Evolutionary conservation across 2,113 vertebrate species (phyloP), one percentile per base, ranked within the genome.

Genomic region (Acanthochromis polyacanthus): DNA sequence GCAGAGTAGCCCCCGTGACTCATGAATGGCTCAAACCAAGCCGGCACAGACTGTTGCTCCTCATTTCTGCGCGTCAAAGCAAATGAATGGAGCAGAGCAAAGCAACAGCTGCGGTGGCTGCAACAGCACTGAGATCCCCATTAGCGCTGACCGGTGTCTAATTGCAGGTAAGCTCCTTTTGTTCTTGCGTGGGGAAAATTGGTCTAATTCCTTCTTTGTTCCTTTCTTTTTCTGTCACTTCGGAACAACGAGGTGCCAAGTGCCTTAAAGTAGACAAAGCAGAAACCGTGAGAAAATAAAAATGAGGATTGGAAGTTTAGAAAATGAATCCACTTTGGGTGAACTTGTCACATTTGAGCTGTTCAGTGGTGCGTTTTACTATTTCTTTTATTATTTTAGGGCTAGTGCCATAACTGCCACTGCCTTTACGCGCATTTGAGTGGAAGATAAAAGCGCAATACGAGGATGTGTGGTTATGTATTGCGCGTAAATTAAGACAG

Each of bases 81-180:
- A 17, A 38, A 76, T 71, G 76, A 72, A 83, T 83, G 73, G 71
- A 68, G 74, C 36, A 17, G 52, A 50, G 6, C 25, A 71, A 80
- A 84, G 78, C 75, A 78, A 75, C 78, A 81, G 79, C 85, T 68
- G 81, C 86, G 69, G 71, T 22, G 45, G 32, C 78, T 68, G 81
- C 79, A 45, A 55, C 0, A 30, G 25, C 81, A 19, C 8, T 32
- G 59, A 60, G 9, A 51, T 45, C 62, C 40, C 22, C 32, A 23
- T 53, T 8, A 45, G 46, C 25, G 50, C 59, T 51, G 46, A 30
- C 28, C 40, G 28, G 50, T n/a, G 12, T 23, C 23, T 28, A 40
- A 28, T 30, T 60, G n/a, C 73, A 77, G 91, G 89, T 89, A 56
- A 82, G 76, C 16, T 38, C 2, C 57, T 64, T 69, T 28, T 9